Base-by-base conservation (phyloP, 2,797 vertebrate species). In the Rhynchotus rufescens region DNA sequence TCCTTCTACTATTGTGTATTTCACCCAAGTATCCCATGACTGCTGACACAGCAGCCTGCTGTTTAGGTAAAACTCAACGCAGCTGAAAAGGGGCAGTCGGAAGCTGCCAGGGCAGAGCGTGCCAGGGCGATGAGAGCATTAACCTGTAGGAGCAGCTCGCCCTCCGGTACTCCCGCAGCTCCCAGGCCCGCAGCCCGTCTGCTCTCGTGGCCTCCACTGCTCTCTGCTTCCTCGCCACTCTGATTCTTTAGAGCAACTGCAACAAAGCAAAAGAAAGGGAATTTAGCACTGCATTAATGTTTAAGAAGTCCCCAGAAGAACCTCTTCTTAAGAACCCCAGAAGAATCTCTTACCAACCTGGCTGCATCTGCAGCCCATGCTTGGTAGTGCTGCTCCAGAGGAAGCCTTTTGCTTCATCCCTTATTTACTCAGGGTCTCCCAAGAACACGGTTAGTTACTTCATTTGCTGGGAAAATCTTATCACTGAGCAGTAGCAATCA, bases 121-220 rank as follows among this genome's bases (percentile, higher is more conserved):
- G 30, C 28, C 61, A 68, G 32, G 73, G 54, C n/a, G 21, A 80
- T 16, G 16, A 22, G 34, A 77, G 59, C 74, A 96, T 96, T 71
- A 1, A 98, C 98, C 98, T 96, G 98, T 38, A 98, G 95, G 57
- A 98, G 97, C 65, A 98, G 97, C 72, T 98, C 98, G 2, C 98
- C 98, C 94, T 98, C 98, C 0, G 97, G 96, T 25, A 98, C 14
- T 0, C 5, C 77, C 20, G 79, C 36, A 0, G 96, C 96, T 19
- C 47, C 64, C 30, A 54, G 56, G 66, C 56, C 92, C 0, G n/a
- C 15, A 11, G 78, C 60, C 57, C 71, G 73, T 44, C 72, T 19
- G 3, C 71, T 66, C 30, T 88, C 51, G 6, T 47, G 49, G 73
- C 20, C 82, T 65, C 82, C 42, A 4, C 68, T 82, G 32, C 40